phyloP scores from a whole-genome alignment of 2,797 vertebrate species.

The Cirrhinus molitorella region DNA sequence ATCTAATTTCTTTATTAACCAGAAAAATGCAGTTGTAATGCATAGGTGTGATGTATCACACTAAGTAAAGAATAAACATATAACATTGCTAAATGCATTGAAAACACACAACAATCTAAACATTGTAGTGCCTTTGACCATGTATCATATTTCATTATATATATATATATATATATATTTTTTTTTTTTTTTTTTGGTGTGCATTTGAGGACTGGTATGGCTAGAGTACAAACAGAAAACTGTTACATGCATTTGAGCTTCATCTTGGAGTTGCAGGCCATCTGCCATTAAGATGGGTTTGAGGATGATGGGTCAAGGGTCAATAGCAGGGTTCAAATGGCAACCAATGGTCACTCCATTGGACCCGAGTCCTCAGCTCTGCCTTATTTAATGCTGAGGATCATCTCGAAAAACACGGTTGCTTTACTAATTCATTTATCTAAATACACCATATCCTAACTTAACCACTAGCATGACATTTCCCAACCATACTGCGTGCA shows the following conservation, averaged over 20 bases:
- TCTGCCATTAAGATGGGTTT: conserved; percentile 84
- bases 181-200: neutral
- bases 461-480: neutral
- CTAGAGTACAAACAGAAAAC: neutral
- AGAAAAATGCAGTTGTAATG: neutral
- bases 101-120: neutral
- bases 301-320: conserved; percentile 80
- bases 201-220: neutral
- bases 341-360: conserved; percentile 76
- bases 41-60: neutral
- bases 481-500: neutral
- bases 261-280: conserved; percentile 78
- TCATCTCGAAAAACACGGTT: neutral
- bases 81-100: neutral
- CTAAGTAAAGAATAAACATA: neutral
- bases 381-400: neutral
- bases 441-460: neutral
- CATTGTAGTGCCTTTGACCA: too few relatives aligned
- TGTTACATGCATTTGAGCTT: conserved; percentile 39
- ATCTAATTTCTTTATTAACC: neutral
- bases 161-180: too few relatives aligned
- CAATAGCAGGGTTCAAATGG: conserved; percentile 84
- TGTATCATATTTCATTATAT: neutral
- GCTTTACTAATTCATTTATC: neutral
- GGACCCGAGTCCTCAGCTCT: neutral